Percentiles rank a stretch among this genome's conserved stretches.
phyloP scores from a whole-genome alignment of 2,797 vertebrate species.

The Oryzias dopingdopingensis region DNA sequence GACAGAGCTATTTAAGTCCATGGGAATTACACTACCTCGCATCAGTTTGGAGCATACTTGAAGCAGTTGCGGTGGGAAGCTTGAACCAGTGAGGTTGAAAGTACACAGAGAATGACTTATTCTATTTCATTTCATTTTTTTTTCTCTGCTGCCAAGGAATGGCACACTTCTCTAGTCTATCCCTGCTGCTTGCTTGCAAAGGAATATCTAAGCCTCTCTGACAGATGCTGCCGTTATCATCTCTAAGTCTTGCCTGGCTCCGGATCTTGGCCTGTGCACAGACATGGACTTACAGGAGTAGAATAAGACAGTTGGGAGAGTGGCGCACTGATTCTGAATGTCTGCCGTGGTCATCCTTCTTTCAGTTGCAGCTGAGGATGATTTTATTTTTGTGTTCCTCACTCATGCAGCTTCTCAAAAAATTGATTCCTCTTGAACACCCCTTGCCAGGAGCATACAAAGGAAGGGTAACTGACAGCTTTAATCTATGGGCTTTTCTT shows the following conservation, averaged over 20 bases:
- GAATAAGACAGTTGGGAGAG: constrained; percentile 48
- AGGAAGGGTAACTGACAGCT: constrained; percentile 69
- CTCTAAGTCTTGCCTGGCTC: constrained; percentile 53
- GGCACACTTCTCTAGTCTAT: constrained; percentile 67
- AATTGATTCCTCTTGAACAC: constrained; percentile 63
- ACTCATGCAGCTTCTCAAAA: constrained; percentile 55
- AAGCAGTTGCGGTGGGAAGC: constrained; percentile 66
- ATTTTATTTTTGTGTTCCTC: constrained; percentile 63
- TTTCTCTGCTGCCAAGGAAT: constrained; percentile 73
- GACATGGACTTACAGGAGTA: constrained; percentile 54
- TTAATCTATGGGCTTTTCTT: constrained; percentile 65
- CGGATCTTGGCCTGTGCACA: constrained; percentile 50
- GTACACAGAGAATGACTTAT: constrained; percentile 80
- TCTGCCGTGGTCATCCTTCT: constrained; percentile 57
- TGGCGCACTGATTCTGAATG: constrained; percentile 53
- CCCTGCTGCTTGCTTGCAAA: constrained; percentile 75
- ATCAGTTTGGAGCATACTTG: constrained; percentile 69
- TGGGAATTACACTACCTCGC: constrained; percentile 64
- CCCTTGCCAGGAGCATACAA: constrained; percentile 61
- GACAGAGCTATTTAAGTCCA: constrained; percentile 60
- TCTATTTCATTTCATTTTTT: constrained; percentile 59
- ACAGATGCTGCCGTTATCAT: constrained; percentile 76
- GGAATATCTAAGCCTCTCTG: constrained; percentile 73
- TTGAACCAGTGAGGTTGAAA: constrained; percentile 69
- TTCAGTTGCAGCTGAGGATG: constrained; percentile 61